Base-by-base conservation (phyloP, 2,113 vertebrate species). In the Acrocephalus kingi region DNA sequence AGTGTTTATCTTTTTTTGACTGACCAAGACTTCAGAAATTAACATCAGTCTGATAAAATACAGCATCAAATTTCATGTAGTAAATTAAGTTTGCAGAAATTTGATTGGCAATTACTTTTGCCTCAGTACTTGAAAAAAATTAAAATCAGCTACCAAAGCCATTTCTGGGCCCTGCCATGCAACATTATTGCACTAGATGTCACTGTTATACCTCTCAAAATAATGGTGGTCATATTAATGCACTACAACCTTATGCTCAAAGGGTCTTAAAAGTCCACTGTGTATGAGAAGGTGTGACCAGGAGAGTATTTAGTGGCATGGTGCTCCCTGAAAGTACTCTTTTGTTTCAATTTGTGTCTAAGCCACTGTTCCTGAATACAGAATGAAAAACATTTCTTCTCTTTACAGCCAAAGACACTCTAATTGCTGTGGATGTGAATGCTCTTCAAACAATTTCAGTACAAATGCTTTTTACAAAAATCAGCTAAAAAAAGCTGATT, bases 141-240 rank as follows among this genome's bases (percentile, higher is more conserved):
- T 1, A 64, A 84, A 61, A 54, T 7, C 41, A 22, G 4, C 9
- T 45, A 13, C 31, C 4, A 23, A 54, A 89, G 51, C 25, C 28
- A 33, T 24, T 43, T 45, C 22, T 62, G 68, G 41, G 27, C 4
- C 22, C 35, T 90, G 90, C 72, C n/a, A 84, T 92, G n/a, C 17
- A 31, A 21, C 14, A 17, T 11, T 33, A 0, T 15, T 68, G 31
- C 98, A 81, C 95, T 81, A 97, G 98, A 88, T 97, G 98, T 88
- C 97, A 96, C 86, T 88, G 72, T 97, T 97, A 86, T 15, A 85
- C 84, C 87, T 88, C 58, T 48, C 72, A 56, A 87, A 93, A 49
- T 35, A 43, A 51, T 6, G 13, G 4, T 21, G 7, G 2, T 6
- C 39, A 0, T 43, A 1, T 30, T n/a, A 13, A 43, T 63, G 16